phyloP scores from a whole-genome alignment of 2,797 vertebrate genomes.

The Microctenopoma steveboyesi region DNA sequence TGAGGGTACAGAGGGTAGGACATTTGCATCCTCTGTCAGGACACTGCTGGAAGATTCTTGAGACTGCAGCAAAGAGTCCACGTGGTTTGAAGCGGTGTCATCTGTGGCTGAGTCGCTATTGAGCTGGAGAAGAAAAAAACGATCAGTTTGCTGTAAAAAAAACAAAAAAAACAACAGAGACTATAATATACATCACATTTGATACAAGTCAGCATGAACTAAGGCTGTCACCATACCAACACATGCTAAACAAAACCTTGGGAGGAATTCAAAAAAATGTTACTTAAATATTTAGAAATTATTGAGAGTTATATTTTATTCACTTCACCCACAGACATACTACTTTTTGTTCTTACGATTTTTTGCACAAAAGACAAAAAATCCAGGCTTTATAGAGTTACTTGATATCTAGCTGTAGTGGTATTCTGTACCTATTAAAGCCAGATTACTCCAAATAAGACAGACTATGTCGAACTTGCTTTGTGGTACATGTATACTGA shows the following conservation, averaged over 20 bases:
- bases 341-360: no score
- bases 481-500: no score
- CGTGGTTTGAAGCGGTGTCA: conserved; percentile 88
- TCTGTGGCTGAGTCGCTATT: conserved; percentile 91
- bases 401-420: no score
- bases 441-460: no score
- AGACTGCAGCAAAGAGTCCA: conserved; percentile 91
- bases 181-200: neutral
- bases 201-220: neutral
- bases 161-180: neutral
- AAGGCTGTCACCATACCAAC: neutral
- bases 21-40: conserved; percentile 88
- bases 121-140: conserved; percentile 79
- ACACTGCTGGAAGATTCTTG: conserved; percentile 92
- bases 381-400: no score
- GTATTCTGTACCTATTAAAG: no score
- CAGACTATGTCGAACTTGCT: no score
- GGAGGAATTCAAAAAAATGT: neutral
- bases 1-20: conserved; percentile 66
- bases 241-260: neutral
- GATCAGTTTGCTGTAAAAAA: conserved; percentile 1
- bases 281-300: no score
- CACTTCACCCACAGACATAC: no score
- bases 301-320: no score
- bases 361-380: no score